These are phyloP conservation scores for Archaeoteleia sp. DNA, from an alignment of 2,888 invertebrate genomes.

Conservation along the genomic window DNA sequence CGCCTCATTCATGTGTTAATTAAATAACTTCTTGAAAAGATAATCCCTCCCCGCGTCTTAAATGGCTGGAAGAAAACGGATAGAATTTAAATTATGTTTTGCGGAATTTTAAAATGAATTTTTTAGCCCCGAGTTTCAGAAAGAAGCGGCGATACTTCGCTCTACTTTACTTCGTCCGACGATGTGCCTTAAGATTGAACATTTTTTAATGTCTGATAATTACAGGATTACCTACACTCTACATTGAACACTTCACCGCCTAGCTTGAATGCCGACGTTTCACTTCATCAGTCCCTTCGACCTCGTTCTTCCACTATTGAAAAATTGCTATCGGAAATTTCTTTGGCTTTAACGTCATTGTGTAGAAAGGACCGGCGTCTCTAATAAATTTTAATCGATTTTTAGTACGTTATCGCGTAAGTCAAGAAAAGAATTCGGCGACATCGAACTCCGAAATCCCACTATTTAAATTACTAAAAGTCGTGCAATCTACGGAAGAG, in stretches of 20 bases:
- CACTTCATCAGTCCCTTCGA: constrained; percentile 44
- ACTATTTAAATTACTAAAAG: neutral
- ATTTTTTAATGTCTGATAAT: constrained; percentile 37
- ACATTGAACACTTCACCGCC: constrained; percentile 26
- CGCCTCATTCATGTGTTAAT: no score
- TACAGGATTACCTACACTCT: constrained; percentile 38
- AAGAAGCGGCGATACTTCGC: no score
- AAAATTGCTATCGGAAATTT: constrained; percentile 53
- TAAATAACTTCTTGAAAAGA: no score
- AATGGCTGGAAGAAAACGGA: no score
- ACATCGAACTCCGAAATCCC: neutral
- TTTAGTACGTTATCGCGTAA: constrained; percentile 26
- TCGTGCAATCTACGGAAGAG: no score
- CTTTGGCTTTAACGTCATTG: constrained; percentile 47
- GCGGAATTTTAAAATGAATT: no score
- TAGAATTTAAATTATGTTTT: no score
- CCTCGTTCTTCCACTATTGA: constrained; percentile 40
- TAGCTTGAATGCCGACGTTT: constrained; percentile 39
- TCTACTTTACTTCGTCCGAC: no score
- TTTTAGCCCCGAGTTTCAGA: no score
- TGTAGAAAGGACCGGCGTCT: constrained; percentile 30
- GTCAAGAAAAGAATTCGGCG: constrained; percentile 20
- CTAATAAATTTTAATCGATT: constrained; percentile 51
- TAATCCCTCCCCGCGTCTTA: no score
- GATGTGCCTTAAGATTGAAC: constrained; percentile 4